Evolutionary conservation across 2,113 vertebrate genomes (phyloP).

Genomic region (Scophthalmus maximus): DNA sequence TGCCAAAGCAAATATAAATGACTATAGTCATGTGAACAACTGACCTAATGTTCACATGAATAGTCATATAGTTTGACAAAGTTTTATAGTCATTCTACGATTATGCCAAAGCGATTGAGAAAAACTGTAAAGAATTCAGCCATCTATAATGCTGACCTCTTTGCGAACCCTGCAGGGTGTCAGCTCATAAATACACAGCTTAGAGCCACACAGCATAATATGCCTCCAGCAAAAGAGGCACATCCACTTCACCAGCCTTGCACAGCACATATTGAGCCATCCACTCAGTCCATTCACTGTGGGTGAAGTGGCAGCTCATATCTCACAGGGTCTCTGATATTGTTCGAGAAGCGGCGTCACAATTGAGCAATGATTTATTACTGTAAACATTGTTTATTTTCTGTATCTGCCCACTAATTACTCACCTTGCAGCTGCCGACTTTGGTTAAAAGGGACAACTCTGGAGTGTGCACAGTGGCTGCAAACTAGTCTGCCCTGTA

Average conservation of each 20-base stretch:
- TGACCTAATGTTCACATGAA: too few species aligned
- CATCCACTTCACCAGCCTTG: slow-evolving; percentile 37
- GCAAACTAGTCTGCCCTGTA: neutral
- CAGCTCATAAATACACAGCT: slow-evolving; percentile 61
- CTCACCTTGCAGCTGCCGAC: slow-evolving; percentile 17
- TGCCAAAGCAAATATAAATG: too few species aligned
- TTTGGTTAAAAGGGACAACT: slow-evolving; percentile 17
- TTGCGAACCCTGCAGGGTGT: slow-evolving; percentile 56
- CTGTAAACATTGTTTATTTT: neutral
- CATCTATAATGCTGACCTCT: slow-evolving; percentile 59
- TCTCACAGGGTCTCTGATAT: slow-evolving; percentile 6
- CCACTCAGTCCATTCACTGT: slow-evolving; percentile 20
- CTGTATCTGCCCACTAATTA: slow-evolving; percentile 17
- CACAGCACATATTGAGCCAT: slow-evolving; percentile 23
- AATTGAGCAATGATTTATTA: slow-evolving; percentile 1
- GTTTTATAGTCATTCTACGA: too few species aligned
- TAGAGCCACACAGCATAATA: slow-evolving; percentile 43
- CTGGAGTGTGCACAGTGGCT: slow-evolving; percentile 24
- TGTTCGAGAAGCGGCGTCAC: neutral
- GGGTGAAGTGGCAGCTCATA: slow-evolving; percentile 17
- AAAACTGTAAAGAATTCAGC: slow-evolving; percentile 23
- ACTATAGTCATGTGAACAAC: too few species aligned
- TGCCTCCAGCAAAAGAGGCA: slow-evolving; percentile 44
- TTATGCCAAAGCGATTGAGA: too few species aligned
- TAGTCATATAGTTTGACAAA: too few species aligned